Evolutionary conservation across 2,113 vertebrate genomes (phyloP).

Genomic region (Cyrtonyx montezumae): DNA sequence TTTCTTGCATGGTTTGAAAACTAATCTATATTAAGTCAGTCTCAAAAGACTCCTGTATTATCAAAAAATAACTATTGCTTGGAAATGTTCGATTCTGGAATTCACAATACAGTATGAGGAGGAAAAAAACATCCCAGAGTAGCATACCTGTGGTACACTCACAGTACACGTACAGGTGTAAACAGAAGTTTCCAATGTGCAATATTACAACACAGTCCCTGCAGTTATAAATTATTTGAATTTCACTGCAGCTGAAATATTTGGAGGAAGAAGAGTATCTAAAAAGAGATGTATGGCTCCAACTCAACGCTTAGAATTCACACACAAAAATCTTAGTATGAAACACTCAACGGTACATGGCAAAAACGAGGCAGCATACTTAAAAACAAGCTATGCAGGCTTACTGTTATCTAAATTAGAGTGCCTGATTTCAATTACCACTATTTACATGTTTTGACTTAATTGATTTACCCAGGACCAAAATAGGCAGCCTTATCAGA

Average conservation of each 20-base stretch:
- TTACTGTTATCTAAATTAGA: background rate
- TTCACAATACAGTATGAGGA: background rate
- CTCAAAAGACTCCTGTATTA: background rate
- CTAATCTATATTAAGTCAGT: background rate
- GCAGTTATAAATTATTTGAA: background rate
- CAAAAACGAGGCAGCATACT: background rate
- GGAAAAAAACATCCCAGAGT: background rate
- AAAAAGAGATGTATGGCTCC: background rate
- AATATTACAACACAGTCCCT: background rate
- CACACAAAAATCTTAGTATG: background rate
- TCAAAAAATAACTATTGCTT: background rate
- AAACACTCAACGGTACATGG: background rate
- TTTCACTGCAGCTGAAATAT: background rate
- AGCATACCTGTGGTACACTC: background rate
- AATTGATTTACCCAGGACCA: background rate
- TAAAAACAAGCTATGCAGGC: background rate
- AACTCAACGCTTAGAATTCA: background rate
- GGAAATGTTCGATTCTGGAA: background rate
- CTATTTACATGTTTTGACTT: background rate
- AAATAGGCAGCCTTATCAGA: background rate
- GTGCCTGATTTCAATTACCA: background rate
- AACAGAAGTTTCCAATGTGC: accelerated
- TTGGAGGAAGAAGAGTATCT: background rate
- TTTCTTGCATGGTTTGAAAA: background rate
- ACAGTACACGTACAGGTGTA: background rate